phyloP scores from a whole-genome alignment of 2,888 invertebrate genomes.

The Drosophila nigricruria region DNA sequence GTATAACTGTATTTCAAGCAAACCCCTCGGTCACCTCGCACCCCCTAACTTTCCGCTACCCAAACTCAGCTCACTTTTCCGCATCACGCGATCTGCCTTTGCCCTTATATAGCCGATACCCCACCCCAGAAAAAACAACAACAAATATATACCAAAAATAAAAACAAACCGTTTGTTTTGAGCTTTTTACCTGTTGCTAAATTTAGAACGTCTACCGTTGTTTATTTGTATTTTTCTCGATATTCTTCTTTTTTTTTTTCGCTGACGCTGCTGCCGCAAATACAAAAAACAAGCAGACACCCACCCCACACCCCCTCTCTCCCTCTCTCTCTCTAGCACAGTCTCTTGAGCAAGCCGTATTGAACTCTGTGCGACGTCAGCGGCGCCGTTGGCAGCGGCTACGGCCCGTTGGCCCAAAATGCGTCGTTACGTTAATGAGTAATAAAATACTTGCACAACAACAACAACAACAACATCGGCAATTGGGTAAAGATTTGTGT shows the following conservation, averaged over 20 bases:
- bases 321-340: constrained; percentile 2
- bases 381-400: constrained; percentile 44
- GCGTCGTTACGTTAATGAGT: constrained; percentile 80
- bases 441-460: constrained; percentile 77
- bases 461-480: constrained; percentile 37
- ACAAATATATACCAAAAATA: constrained; percentile 32
- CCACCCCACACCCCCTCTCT: constrained; percentile 10
- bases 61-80: constrained; percentile 37
- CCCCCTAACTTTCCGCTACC: neutral
- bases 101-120: constrained; percentile 61
- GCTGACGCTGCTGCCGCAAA: constrained; percentile 74
- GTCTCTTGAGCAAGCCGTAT: constrained; percentile 10
- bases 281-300: constrained; percentile 22
- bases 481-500: constrained; percentile 44
- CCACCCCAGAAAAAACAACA: constrained; percentile 39
- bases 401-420: constrained; percentile 70
- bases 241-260: constrained; percentile 28
- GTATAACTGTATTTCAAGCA: constrained; percentile 2
- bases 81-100: constrained; percentile 64
- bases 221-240: constrained; percentile 29
- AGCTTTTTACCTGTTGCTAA: constrained; percentile 74
- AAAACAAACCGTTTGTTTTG: constrained; percentile 62
- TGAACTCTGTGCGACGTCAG: constrained; percentile 51
- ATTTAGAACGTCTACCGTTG: constrained; percentile 72
- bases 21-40: neutral